phyloP scores from a whole-genome alignment of 2,888 invertebrate species.

The Diarsia mendica region DNA sequence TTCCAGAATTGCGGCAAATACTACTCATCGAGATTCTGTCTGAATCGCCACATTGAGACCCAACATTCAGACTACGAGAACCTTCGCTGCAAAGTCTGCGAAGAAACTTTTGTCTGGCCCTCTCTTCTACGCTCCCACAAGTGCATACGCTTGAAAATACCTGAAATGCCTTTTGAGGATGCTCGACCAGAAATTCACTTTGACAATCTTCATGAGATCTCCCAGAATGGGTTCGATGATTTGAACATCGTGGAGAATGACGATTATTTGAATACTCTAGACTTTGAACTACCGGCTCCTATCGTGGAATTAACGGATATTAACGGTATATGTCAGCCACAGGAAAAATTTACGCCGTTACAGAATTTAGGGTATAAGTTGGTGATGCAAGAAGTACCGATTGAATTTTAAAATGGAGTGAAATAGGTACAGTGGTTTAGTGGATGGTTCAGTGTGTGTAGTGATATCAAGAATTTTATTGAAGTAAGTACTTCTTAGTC shows the following conservation, averaged over 20 bases:
- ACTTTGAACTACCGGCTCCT: conserved; percentile 84
- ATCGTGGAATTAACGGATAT: conserved; percentile 79
- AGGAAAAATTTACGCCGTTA: conserved; percentile 58
- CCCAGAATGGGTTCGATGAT: conserved; percentile 73
- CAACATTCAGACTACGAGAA: conserved; percentile 73
- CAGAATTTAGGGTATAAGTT: conserved; percentile 78
- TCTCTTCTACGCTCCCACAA: conserved; percentile 77
- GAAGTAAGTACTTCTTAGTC: conserved; percentile 28
- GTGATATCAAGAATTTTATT: neutral
- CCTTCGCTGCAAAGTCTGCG: conserved; percentile 78
- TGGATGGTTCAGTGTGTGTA: neutral
- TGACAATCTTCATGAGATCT: conserved; percentile 72
- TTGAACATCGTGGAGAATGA: conserved; percentile 73
- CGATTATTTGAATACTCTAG: conserved; percentile 76
- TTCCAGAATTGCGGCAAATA: conserved; percentile 83
- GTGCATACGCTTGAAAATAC: conserved; percentile 76
- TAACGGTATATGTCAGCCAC: conserved; percentile 53
- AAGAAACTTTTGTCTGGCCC: conserved; percentile 83
- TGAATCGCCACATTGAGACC: conserved; percentile 78
- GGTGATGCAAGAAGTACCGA: conserved; percentile 84
- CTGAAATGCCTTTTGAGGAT: conserved; percentile 81
- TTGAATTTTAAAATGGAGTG: conserved; percentile 77
- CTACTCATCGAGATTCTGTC: conserved; percentile 75
- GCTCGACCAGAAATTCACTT: conserved; percentile 81
- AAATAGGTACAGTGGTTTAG: neutral